Conservation (phyloP, 2,113 vertebrate genomes). For the Prunella fulvescens region DNA sequence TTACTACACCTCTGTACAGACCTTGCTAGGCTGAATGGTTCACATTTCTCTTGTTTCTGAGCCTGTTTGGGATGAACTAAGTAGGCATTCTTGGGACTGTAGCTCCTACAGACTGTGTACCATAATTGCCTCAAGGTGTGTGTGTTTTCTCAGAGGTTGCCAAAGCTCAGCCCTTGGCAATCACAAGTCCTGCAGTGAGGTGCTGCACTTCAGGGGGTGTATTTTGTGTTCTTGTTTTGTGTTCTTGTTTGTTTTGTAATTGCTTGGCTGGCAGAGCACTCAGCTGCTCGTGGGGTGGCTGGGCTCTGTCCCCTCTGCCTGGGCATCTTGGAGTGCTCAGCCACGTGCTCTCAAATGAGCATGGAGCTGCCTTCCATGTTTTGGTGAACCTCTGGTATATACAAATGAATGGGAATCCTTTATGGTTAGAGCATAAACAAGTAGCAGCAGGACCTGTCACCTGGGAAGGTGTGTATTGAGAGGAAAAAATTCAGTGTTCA, state of each 20-base stretch:
- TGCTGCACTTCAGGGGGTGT: not conserved
- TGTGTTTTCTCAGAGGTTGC: not conserved
- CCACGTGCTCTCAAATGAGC: not conserved
- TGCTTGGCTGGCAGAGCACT: not conserved
- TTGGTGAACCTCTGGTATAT: not conserved
- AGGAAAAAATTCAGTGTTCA: not conserved
- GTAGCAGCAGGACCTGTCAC: not conserved
- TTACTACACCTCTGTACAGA: accelerated
- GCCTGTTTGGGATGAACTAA: not conserved
- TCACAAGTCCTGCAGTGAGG: not conserved
- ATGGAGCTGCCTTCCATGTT: not conserved
- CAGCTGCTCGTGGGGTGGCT: accelerated
- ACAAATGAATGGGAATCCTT: not conserved
- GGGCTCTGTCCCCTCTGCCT: not conserved
- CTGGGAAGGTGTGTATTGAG: not conserved
- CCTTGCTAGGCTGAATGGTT: not conserved
- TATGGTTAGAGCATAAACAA: not conserved
- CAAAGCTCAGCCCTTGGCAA: not conserved
- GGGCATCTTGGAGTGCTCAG: not conserved
- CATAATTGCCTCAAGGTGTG: not conserved
- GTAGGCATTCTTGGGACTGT: not conserved
- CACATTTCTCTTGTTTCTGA: not conserved
- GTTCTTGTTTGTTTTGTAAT: not conserved
- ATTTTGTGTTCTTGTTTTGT: not conserved
- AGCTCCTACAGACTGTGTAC: not conserved